phyloP scores from a whole-genome alignment of 35 echinoderm and acorn worm genomes.

The Chiridota heheva region DNA sequence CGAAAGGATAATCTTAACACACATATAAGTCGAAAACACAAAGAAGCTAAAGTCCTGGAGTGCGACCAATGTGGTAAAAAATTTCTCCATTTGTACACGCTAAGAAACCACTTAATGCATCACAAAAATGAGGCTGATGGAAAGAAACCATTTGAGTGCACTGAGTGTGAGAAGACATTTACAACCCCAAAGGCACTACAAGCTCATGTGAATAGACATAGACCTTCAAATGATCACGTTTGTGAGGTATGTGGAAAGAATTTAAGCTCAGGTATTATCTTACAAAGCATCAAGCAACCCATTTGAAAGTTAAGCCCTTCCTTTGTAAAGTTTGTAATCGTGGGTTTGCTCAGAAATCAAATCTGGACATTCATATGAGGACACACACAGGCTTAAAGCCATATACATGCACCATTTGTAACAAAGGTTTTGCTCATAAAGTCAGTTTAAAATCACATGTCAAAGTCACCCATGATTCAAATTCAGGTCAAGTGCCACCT shows the following conservation, averaged over 20 bases:
- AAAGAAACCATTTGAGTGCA: slow-evolving; percentile 65
- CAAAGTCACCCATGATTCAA: slow-evolving; percentile 55
- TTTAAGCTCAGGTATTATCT: slow-evolving; percentile 77
- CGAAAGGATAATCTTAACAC: slow-evolving; percentile 56
- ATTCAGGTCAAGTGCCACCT: slow-evolving; percentile 43
- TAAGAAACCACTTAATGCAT: slow-evolving; percentile 72
- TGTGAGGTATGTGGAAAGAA: slow-evolving; percentile 76
- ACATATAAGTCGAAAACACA: slow-evolving; percentile 61
- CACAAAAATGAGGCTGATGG: slow-evolving; percentile 74
- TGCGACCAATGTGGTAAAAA: slow-evolving; percentile 79
- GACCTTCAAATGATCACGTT: slow-evolving; percentile 51
- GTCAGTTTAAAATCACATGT: slow-evolving; percentile 88
- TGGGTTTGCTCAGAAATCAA: slow-evolving; percentile 87
- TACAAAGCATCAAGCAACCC: slow-evolving; percentile 67
- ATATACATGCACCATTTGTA: slow-evolving; percentile 71
- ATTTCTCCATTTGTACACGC: slow-evolving; percentile 47
- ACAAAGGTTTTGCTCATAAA: slow-evolving; percentile 79
- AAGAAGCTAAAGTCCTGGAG: slow-evolving; percentile 38
- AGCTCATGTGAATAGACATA: slow-evolving; percentile 61
- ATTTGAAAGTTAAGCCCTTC: slow-evolving; percentile 72
- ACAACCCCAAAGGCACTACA: slow-evolving; percentile 63
- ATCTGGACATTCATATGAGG: slow-evolving; percentile 85
- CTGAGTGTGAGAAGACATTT: slow-evolving; percentile 62
- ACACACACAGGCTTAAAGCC: slow-evolving; percentile 93
- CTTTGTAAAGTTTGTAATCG: slow-evolving; percentile 70